Evolutionary conservation across 2,888 invertebrate genomes (phyloP).

Genomic region (Eupithecia inturbata): DNA sequence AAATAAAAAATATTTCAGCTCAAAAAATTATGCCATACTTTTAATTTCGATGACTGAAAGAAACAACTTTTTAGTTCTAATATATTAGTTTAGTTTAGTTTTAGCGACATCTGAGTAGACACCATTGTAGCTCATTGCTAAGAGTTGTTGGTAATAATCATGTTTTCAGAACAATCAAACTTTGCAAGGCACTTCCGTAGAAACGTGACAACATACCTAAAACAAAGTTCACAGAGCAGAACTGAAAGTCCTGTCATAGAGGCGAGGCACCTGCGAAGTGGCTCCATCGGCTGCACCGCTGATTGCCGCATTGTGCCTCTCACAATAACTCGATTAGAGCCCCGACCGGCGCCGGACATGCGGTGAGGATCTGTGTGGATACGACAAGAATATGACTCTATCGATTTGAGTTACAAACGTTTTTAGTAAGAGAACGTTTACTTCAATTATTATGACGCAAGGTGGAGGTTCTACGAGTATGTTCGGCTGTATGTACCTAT

Average conservation of each 20-base stretch:
- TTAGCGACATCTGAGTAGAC: too few species aligned
- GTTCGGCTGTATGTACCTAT: too few species aligned
- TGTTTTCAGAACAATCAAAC: neutral
- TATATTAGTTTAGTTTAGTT: too few species aligned
- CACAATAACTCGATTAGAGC: conserved; percentile 83
- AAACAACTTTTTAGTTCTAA: too few species aligned
- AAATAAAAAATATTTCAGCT: too few species aligned
- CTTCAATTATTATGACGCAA: too few species aligned
- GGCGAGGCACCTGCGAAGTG: conserved; percentile 42
- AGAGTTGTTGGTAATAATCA: too few species aligned
- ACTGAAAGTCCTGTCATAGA: conserved; percentile 9
- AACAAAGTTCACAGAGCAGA: conserved; percentile 4
- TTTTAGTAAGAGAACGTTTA: neutral
- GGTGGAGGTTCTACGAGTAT: too few species aligned
- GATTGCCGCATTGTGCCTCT: conserved; percentile 81
- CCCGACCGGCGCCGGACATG: conserved; percentile 70
- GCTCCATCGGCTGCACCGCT: conserved; percentile 58
- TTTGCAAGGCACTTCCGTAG: neutral
- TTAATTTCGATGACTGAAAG: too few species aligned
- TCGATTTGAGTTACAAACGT: neutral
- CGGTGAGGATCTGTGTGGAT: conserved; percentile 53
- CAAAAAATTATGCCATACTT: too few species aligned
- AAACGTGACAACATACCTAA: neutral
- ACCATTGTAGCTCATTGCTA: too few species aligned
- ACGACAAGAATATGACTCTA: conserved; percentile 24